These are phyloP conservation scores for Pogonocherus hispidulus DNA, from an alignment of 2,888 invertebrate genomes.

Conservation along the genomic window DNA sequence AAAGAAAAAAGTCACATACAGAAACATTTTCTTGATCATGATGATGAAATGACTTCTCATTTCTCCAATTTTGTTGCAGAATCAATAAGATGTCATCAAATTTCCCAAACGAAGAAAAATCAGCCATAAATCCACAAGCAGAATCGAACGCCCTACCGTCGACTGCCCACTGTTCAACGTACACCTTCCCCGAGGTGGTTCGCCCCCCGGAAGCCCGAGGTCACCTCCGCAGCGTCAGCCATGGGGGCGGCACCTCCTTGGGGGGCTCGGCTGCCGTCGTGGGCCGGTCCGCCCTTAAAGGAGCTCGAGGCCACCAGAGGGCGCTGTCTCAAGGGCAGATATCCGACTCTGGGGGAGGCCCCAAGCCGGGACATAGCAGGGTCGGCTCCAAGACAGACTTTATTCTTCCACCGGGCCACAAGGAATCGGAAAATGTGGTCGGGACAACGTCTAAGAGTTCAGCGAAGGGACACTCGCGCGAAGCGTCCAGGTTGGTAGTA, in stretches of 20 bases:
- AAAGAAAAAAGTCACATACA: too few species aligned
- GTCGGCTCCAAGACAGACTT: conserved; percentile 91
- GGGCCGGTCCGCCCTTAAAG: conserved; percentile 79
- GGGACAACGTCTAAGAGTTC: conserved; percentile 66
- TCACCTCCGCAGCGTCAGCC: conserved; percentile 88
- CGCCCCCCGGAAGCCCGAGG: conserved; percentile 67
- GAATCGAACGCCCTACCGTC: conserved; percentile 5
- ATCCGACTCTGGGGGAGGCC: conserved; percentile 69
- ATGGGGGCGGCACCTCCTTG: conserved; percentile 78
- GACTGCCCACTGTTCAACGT: conserved; percentile 61
- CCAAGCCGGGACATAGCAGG: conserved; percentile 79
- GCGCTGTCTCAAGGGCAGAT: conserved; percentile 92
- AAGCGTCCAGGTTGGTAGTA: conserved; percentile 79
- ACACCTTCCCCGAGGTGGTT: conserved; percentile 66
- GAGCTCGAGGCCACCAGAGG: conserved; percentile 72
- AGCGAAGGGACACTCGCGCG: conserved; percentile 79
- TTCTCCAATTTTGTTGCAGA: conserved; percentile 67
- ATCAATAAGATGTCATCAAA: conserved; percentile 80
- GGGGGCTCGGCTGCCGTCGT: conserved; percentile 66
- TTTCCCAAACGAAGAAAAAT: conserved; percentile 72
- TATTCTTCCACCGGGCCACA: conserved; percentile 88
- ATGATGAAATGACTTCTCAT: neutral
- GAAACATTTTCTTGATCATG: too few species aligned
- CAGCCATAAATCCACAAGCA: conserved; percentile 67
- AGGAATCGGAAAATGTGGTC: conserved; percentile 71